These are phyloP conservation scores for Caenorhabditis sp. DNA, from an alignment of 2,888 invertebrate genomes.

Conservation along the genomic window DNA sequence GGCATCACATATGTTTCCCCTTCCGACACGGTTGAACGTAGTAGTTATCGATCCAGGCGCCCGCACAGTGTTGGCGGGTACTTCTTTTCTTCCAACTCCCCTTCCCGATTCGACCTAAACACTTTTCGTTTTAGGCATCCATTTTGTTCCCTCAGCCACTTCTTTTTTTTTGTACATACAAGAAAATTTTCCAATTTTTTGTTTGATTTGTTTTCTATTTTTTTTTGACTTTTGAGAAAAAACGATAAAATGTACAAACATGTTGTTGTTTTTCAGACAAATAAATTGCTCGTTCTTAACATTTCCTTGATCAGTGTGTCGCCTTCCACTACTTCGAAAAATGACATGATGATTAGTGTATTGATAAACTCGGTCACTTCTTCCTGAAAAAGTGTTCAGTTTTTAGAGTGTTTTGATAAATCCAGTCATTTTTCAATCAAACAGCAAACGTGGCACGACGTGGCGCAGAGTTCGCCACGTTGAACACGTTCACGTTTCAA, in stretches of 20 bases:
- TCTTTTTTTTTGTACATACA: not conserved
- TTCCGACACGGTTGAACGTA: not conserved
- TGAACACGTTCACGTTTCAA: too few relatives aligned
- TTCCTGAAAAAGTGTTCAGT: conserved; percentile 15
- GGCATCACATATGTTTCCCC: conserved; percentile 7
- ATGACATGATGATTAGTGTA: conserved; percentile 33
- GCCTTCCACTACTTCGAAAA: conserved; percentile 35
- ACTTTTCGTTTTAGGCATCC: not conserved
- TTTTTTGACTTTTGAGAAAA: not conserved
- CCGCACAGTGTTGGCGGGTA: not conserved
- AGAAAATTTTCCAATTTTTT: not conserved
- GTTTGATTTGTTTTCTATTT: not conserved
- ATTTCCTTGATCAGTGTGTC: conserved; percentile 32
- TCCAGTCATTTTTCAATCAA: conserved; percentile 24
- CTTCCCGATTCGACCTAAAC: not conserved
- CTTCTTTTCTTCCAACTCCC: not conserved
- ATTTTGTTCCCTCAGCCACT: not conserved
- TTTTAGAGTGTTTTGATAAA: not conserved
- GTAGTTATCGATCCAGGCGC: too few relatives aligned
- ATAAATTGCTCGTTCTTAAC: conserved; percentile 20
- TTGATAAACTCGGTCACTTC: conserved; percentile 37
- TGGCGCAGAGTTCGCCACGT: conserved; percentile 23
- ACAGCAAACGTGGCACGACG: conserved; percentile 25
- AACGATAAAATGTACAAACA: not conserved
- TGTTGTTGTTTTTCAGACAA: not conserved